These are phyloP conservation scores for Phoxinus phoxinus DNA, from an alignment of 2,113 vertebrate genomes.

Conservation along the genomic window DNA sequence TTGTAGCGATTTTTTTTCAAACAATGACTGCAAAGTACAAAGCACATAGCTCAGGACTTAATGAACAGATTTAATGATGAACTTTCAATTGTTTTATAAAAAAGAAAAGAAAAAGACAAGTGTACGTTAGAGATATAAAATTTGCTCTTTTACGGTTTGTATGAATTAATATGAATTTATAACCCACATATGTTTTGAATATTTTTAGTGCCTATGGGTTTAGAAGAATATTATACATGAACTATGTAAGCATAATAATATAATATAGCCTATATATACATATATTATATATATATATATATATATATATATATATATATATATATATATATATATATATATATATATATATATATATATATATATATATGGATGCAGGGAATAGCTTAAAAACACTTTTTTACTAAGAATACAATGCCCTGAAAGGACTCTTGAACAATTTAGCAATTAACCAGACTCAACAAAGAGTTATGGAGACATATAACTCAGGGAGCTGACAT, in stretches of 20 bases:
- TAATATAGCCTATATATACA: too few species aligned
- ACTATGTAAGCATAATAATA: too few species aligned
- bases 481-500: conserved; percentile 44
- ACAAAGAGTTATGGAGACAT: conserved; percentile 44
- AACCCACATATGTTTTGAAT: neutral
- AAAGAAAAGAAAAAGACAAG: neutral
- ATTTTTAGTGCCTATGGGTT: too few species aligned
- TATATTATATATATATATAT: too few species aligned
- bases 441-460: conserved; percentile 37
- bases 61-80: neutral
- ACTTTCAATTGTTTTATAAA: neutral
- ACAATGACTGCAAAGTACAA: neutral
- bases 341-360: too few species aligned
- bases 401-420: neutral
- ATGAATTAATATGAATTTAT: neutral
- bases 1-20: neutral
- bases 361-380: too few species aligned
- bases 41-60: neutral
- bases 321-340: too few species aligned
- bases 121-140: neutral
- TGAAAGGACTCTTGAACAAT: neutral
- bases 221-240: too few species aligned
- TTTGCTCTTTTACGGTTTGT: neutral
- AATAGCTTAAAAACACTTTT: neutral
- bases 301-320: too few species aligned